Base-by-base conservation (phyloP, 2,113 vertebrate genomes). In the Notechis scutatus region DNA sequence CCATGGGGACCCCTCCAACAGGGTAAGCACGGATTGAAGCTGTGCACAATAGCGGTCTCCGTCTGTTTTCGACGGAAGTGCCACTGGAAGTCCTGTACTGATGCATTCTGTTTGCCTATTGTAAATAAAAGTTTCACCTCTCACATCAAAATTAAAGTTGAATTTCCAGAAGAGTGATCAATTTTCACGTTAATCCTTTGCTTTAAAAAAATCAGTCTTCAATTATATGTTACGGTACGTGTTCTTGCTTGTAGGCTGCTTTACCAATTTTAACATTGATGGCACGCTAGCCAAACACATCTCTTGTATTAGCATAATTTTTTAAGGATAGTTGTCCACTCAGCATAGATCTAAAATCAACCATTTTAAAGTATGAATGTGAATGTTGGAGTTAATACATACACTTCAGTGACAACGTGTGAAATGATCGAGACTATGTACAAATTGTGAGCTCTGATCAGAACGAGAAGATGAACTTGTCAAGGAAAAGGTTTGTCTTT, bases 401-500 rank as follows among this genome's bases (percentile, higher is more conserved):
- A 61, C 6, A 45, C 23, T 74, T 90, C 24, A 21, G 10, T 34
- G 34, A 34, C 34, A 11, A 9, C 29, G 50, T 4, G 26, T 54
- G 29, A 90, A 64, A 90, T 55, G n/a, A 26, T 9, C 1, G 11
- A 29, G 5, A 56, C n/a, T 34, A 8, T 12, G 26, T n/a, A 64
- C 7, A 91, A 85, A 91, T 45, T 69, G 2, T 47, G 12, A n/a
- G 61, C 42, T 47, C 26, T 87, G 7, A 29, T 88, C n/a, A 88
- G 14, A 88, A 92, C 12, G 90, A 90, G 92, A 94, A 90, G 92
- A 92, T 94, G 12, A 42, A 87, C 91, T 18, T 90, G 12, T 0
- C 45, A 64, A 69, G 85, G 10, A 15, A 9, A 52, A 61, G 11
- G 1, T 47, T 52, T 69, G 50, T 56, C 21, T 24, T 7, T 85